These are phyloP conservation scores for Sicus ferrugineus DNA, from an alignment of 2,888 invertebrate species.

Conservation along the genomic window DNA sequence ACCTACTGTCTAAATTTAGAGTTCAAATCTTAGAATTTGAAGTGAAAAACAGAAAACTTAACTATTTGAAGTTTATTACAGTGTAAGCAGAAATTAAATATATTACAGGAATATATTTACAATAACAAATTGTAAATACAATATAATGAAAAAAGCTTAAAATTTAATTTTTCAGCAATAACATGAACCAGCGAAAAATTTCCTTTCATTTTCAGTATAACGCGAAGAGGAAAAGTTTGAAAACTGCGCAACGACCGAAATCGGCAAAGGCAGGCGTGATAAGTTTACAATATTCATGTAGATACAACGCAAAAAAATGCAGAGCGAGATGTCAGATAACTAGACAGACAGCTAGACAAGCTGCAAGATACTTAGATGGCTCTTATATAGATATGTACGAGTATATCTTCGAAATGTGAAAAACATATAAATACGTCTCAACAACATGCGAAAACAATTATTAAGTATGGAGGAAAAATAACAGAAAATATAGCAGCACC, in stretches of 20 bases:
- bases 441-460: constrained; percentile 57
- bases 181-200: too few relatives aligned
- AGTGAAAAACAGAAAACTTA: too few relatives aligned
- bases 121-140: too few relatives aligned
- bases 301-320: background rate
- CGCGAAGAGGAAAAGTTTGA: background rate
- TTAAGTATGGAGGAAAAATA: constrained; percentile 53
- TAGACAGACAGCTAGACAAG: background rate
- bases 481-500: constrained; percentile 2
- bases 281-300: background rate
- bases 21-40: too few relatives aligned
- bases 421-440: background rate
- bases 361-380: background rate
- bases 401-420: background rate
- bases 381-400: background rate
- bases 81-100: too few relatives aligned
- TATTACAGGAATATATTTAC: too few relatives aligned
- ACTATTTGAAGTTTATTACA: too few relatives aligned
- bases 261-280: background rate
- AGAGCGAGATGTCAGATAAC: background rate
- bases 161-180: background rate
- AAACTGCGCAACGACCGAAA: background rate
- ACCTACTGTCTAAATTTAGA: too few relatives aligned
- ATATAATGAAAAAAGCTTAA: too few relatives aligned
- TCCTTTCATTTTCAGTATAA: background rate